Evolutionary conservation across 35 echinoderm and acorn worm species (phyloP).

Genomic region (Apostichopus parvimensis): DNA sequence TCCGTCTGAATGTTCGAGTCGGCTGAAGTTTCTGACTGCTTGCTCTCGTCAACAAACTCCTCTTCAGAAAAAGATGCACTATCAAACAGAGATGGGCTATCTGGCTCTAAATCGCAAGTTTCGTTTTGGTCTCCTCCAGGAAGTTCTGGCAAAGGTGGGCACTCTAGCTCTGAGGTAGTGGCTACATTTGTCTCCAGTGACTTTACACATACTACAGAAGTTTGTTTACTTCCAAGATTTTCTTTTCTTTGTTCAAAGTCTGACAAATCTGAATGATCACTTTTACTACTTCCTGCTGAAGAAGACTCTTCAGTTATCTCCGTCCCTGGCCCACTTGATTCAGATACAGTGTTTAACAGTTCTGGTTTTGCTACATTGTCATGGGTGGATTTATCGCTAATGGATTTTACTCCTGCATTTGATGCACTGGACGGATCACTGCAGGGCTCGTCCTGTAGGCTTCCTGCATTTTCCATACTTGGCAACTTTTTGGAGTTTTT

Average conservation of each 20-base stretch:
- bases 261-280: background rate
- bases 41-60: background rate
- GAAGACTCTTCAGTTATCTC: background rate
- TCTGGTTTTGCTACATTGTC: too few species aligned
- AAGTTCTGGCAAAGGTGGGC: background rate
- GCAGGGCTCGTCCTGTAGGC: background rate
- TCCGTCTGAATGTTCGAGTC: too few species aligned
- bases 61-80: background rate
- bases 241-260: too few species aligned
- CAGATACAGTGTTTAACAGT: too few species aligned
- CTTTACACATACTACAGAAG: too few species aligned
- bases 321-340: background rate
- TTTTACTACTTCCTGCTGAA: background rate
- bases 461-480: background rate
- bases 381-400: too few species aligned
- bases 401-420: too few species aligned
- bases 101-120: background rate
- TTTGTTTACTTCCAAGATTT: too few species aligned
- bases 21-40: background rate
- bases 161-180: too few species aligned
- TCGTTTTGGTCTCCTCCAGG: background rate
- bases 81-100: background rate
- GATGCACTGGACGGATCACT: background rate
- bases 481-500: slow-evolving; percentile 42
- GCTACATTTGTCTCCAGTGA: too few species aligned